Percentiles rank a stretch among this genome's conserved stretches.
These are phyloP conservation scores for Alouatta palliata DNA, from an alignment of 2,113 vertebrate species.

Conservation along the genomic window DNA sequence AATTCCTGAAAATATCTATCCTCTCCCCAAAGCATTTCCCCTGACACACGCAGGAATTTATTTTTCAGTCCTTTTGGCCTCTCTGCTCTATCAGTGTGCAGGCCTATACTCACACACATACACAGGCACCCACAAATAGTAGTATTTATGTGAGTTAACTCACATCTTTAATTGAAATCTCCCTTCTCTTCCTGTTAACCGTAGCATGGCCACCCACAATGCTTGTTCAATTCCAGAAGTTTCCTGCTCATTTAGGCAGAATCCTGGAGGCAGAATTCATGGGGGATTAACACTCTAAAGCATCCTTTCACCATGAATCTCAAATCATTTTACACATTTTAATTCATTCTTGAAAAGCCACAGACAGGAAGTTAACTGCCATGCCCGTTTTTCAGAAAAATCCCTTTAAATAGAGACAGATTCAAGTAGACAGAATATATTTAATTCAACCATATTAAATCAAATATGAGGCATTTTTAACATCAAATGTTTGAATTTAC, in stretches of 20 bases:
- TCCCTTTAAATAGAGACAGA: constrained; percentile 41
- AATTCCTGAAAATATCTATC: constrained; percentile 6
- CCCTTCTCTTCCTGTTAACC: constrained; percentile 58
- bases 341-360: constrained; percentile 71
- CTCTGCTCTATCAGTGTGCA: background rate
- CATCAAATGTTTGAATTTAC: constrained; percentile 45
- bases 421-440: constrained; percentile 15
- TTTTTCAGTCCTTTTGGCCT: background rate
- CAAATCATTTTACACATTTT: constrained; percentile 75
- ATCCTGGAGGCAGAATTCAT: constrained; percentile 70
- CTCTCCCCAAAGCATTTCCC: background rate
- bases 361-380: constrained; percentile 62
- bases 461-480: constrained; percentile 17
- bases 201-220: constrained; percentile 62
- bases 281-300: constrained; percentile 72
- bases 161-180: constrained; percentile 75
- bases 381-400: constrained; percentile 21
- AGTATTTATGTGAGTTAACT: constrained; percentile 53
- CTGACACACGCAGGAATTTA: background rate
- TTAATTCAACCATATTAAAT: constrained; percentile 57
- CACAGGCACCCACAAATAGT: constrained; percentile 17
- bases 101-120: background rate
- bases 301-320: constrained; percentile 73
- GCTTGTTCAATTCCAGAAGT: constrained; percentile 69
- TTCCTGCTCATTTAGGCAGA: constrained; percentile 68